Conservation (phyloP, 2,888 invertebrate species). For the Miltochrista miniata region DNA sequence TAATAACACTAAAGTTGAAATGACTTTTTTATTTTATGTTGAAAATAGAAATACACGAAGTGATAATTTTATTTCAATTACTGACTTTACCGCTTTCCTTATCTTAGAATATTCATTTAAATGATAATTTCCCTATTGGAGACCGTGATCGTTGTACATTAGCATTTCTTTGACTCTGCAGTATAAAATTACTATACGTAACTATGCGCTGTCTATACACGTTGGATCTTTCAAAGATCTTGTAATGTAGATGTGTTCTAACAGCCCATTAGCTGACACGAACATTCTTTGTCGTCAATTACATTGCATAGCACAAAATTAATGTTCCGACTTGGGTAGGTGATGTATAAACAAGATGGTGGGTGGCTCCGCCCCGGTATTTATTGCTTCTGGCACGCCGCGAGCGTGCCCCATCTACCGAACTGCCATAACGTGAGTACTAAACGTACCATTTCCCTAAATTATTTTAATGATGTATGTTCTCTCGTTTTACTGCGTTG, state of each 20-base stretch:
- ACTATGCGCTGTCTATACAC: neutral
- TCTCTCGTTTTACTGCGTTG: constrained; percentile 61
- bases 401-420: constrained; percentile 51
- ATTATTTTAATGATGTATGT: constrained; percentile 75
- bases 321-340: constrained; percentile 63
- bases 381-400: constrained; percentile 69
- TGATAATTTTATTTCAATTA: constrained; percentile 35
- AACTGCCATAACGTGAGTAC: constrained; percentile 66
- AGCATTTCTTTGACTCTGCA: too few relatives aligned
- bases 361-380: constrained; percentile 64
- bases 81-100: constrained; percentile 27
- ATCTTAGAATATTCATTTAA: constrained; percentile 41
- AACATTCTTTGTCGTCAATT: constrained; percentile 68
- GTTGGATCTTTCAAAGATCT: constrained; percentile 46
- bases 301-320: constrained; percentile 67
- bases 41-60: constrained; percentile 14
- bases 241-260: constrained; percentile 57
- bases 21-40: neutral
- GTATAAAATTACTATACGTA: too few relatives aligned
- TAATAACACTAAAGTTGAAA: neutral
- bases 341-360: constrained; percentile 69
- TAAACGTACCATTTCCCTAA: constrained; percentile 73
- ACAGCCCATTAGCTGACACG: constrained; percentile 58
- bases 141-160: constrained; percentile 16
- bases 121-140: constrained; percentile 47